Evolutionary conservation across 2,797 vertebrate genomes (phyloP), one percentile per base, ranked within the genome.

Genomic region (Xenopus petersii): DNA sequence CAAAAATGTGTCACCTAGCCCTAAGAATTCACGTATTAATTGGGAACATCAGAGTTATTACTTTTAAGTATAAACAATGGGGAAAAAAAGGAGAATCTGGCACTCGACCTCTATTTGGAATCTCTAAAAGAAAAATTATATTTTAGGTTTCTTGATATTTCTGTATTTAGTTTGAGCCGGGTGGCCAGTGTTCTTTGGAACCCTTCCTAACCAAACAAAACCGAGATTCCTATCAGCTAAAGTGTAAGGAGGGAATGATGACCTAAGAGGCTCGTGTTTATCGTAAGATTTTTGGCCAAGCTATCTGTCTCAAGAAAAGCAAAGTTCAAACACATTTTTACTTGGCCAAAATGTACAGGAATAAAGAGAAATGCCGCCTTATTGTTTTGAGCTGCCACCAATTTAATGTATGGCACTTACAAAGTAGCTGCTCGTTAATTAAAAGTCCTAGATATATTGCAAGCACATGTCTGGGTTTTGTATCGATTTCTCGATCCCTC

Each of bases 261-360:
- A 89, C 81, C 86, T 90, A 83, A 87, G 86, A 85, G 83, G 78
- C 85, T 86, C 84, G 83, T 87, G 83, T 87, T 90, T 89, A 90
- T 89, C 87, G 80, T 73, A 75, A 75, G 73, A 83, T 82, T 88
- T 58, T 12, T 87, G 83, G 84, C 87, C 86, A 80, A 46, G 84
- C 84, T 85, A 86, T 86, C 84, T 24, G 75, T 79, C 84, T 84
- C 80, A 87, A 46, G 68, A 86, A 86, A 87, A 83, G 82, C 82
- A 84, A 84, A 83, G 85, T 82, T 83, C 82, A 89, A 88, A 88
- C 75, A 3, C 4, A 83, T 82, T 82, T 82, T 81, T 73, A 62
- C 56, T 46, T 82, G 85, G 88, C 85, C 87, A 88, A 86, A 84
- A 80, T 66, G 75, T 82, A 86, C 83, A 83, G 59, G 80, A 79